These are phyloP conservation scores for Zhuqinia jingwanae DNA, from an alignment of 2,888 invertebrate species.

Conservation along the genomic window DNA sequence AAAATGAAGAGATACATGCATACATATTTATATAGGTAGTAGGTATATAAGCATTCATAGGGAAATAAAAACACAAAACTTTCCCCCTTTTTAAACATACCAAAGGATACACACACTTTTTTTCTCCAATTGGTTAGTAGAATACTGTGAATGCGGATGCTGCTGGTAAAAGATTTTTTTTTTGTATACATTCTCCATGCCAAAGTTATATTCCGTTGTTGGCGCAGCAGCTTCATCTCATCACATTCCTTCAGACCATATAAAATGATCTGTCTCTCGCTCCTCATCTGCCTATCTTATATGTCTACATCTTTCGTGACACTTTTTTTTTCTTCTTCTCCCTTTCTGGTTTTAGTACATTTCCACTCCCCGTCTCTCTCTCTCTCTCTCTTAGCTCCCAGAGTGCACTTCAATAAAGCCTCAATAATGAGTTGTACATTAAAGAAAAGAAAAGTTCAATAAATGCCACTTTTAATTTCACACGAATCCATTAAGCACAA, in stretches of 20 bases:
- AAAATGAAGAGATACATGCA: background rate
- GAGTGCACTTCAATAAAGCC: constrained; percentile 28
- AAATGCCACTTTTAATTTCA: constrained; percentile 74
- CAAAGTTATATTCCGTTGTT: too few species aligned
- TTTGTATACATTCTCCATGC: too few species aligned
- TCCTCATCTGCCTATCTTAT: too few species aligned
- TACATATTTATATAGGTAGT: too few species aligned
- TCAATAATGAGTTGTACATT: constrained; percentile 38
- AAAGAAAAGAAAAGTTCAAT: constrained; percentile 53
- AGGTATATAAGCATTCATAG: background rate
- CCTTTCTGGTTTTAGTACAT: background rate
- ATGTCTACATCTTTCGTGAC: too few species aligned
- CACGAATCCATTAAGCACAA: constrained; percentile 65
- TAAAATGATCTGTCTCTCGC: too few species aligned
- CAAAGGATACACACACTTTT: background rate
- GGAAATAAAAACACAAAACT: background rate
- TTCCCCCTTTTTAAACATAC: background rate
- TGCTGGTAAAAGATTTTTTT: background rate
- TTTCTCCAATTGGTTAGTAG: background rate
- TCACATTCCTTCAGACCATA: too few species aligned
- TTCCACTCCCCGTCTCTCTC: background rate
- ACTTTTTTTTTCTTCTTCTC: background rate
- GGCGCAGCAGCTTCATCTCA: too few species aligned
- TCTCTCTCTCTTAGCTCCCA: background rate
- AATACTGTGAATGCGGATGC: background rate